Evolutionary conservation across 2,888 invertebrate genomes (phyloP).

Genomic region (Drosophila emarginata): DNA sequence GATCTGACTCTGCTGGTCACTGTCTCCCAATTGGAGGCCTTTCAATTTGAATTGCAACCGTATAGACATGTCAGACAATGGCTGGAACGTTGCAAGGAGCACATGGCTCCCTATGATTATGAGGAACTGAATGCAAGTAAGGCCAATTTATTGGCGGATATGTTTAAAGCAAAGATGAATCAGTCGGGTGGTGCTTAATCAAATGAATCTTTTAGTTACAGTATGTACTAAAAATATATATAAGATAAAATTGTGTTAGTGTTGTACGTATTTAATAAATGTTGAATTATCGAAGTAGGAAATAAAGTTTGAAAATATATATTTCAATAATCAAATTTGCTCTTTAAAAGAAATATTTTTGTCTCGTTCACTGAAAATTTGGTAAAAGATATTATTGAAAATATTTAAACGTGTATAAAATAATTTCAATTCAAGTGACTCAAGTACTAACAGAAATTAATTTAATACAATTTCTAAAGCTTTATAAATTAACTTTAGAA

Average conservation of each 20-base stretch:
- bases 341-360: too few relatives aligned
- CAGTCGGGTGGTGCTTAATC: conserved; percentile 29
- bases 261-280: conserved; percentile 46
- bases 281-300: background rate
- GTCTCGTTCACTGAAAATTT: too few relatives aligned
- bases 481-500: too few relatives aligned
- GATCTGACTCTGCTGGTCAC: conserved; percentile 81
- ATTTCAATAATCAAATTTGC: too few relatives aligned
- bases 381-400: too few relatives aligned
- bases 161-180: conserved; percentile 83
- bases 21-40: conserved; percentile 82
- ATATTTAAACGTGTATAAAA: too few relatives aligned
- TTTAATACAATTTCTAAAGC: too few relatives aligned
- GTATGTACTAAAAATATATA: background rate
- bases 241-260: conserved; percentile 24
- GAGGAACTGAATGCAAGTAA: conserved; percentile 86
- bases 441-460: too few relatives aligned
- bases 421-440: too few relatives aligned
- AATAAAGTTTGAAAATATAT: too few relatives aligned
- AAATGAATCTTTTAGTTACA: background rate
- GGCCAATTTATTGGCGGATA: conserved; percentile 84
- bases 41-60: conserved; percentile 84
- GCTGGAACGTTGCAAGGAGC: conserved; percentile 87
- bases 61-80: conserved; percentile 85
- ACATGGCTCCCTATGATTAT: conserved; percentile 87